These are phyloP conservation scores for Procambarus virginalis DNA, from an alignment of 1,140 invertebrate species.

Conservation along the genomic window DNA sequence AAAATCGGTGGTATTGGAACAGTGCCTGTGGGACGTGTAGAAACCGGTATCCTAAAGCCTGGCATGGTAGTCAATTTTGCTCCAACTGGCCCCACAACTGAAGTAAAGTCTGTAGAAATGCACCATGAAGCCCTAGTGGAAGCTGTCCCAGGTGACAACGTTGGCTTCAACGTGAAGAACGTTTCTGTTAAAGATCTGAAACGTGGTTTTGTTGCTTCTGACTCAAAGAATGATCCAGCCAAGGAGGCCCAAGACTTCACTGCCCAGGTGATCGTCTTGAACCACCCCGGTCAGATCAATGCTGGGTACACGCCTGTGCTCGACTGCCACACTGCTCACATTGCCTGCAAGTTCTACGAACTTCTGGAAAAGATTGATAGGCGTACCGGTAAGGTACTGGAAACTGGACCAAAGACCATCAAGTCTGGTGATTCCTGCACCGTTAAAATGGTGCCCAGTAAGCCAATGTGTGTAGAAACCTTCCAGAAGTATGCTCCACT, in stretches of 20 bases:
- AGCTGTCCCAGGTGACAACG: conserved; percentile 97
- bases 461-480: conserved; percentile 98
- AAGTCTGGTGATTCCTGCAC: conserved; percentile 98
- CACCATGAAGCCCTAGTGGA: conserved; percentile 97
- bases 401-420: conserved; percentile 82
- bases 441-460: conserved; percentile 91
- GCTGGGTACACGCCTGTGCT: conserved; percentile 98
- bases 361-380: conserved; percentile 99
- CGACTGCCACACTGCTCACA: conserved; percentile 99
- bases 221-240: conserved; percentile 96
- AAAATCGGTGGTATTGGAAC: conserved; percentile 99
- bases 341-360: conserved; percentile 98
- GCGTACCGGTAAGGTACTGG: conserved; percentile 84
- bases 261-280: conserved; percentile 97
- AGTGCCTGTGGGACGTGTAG: conserved; percentile 98
- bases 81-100: conserved; percentile 94
- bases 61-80: conserved; percentile 99
- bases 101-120: conserved; percentile 99
- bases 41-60: conserved; percentile 97
- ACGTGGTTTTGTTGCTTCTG: conserved; percentile 96
- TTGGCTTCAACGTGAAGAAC: conserved; percentile 99
- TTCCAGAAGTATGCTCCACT: conserved; percentile 98
- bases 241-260: conserved; percentile 93
- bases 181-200: conserved; percentile 98
- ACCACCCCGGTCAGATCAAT: conserved; percentile 97